These are phyloP conservation scores for Etheostoma perlongum DNA, from an alignment of 2,797 vertebrate species.

Conservation along the genomic window DNA sequence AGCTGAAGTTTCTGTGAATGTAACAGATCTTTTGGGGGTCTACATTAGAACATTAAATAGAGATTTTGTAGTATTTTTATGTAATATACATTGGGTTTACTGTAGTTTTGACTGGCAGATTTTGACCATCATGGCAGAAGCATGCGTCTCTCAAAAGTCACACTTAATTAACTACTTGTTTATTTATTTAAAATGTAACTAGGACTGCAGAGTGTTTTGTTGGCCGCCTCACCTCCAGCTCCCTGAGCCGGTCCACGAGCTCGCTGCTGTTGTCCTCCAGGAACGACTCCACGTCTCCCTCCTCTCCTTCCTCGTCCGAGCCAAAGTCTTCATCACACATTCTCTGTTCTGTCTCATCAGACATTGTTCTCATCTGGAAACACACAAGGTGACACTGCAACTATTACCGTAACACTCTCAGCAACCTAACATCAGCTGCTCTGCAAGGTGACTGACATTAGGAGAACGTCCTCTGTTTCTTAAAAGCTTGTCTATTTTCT, in stretches of 20 bases:
- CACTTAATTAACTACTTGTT: background rate
- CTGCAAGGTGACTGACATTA: background rate
- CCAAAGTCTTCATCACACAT: constrained; percentile 84
- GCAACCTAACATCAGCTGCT: background rate
- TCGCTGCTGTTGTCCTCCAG: constrained; percentile 90
- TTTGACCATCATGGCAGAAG: background rate
- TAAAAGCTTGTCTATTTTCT: background rate
- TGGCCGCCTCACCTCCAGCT: constrained; percentile 88
- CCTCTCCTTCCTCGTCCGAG: constrained; percentile 82
- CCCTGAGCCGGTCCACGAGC: constrained; percentile 91
- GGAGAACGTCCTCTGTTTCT: background rate
- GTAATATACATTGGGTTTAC: background rate
- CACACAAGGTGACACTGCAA: background rate
- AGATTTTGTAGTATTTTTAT: background rate
- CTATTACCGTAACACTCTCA: fast-evolving
- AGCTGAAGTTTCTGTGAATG: background rate
- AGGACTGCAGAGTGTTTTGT: background rate
- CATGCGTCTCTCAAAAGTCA: background rate
- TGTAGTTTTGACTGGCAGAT: background rate
- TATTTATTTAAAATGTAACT: background rate
- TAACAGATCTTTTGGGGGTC: background rate
- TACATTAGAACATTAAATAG: background rate
- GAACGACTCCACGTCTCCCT: constrained; percentile 83
- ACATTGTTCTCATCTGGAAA: constrained; percentile 87
- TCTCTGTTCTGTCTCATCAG: constrained; percentile 87